phyloP scores from a whole-genome alignment of 2,888 invertebrate species.

The Hipparchia semele region DNA sequence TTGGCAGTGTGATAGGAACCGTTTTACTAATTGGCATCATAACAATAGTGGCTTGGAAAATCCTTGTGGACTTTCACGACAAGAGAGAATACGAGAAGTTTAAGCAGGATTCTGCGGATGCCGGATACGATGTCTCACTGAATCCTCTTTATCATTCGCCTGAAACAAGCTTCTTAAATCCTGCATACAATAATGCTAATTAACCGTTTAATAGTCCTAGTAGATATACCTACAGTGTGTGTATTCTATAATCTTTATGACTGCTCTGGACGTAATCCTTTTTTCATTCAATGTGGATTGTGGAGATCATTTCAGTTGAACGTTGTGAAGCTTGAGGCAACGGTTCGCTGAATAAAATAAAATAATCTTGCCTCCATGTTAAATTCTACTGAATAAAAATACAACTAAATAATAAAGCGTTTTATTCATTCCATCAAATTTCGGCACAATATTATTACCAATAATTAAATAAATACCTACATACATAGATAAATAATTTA shows the following conservation, averaged over 20 bases:
- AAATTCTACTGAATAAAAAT: not conserved
- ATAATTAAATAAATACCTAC: slow-evolving; percentile 40
- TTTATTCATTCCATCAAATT: slow-evolving; percentile 18
- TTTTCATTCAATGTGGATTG: too few species aligned
- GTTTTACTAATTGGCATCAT: slow-evolving; percentile 65
- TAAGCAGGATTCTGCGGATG: slow-evolving; percentile 49
- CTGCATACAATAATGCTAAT: slow-evolving; percentile 46
- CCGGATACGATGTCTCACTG: slow-evolving; percentile 51
- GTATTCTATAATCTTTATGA: too few species aligned
- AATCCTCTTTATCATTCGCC: slow-evolving; percentile 61
- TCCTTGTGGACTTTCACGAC: slow-evolving; percentile 61
- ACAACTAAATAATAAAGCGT: not conserved
- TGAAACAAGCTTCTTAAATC: slow-evolving; percentile 54
- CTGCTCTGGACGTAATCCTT: too few species aligned
- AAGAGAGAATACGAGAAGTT: slow-evolving; percentile 64
- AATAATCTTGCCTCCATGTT: not conserved
- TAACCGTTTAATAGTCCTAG: not conserved
- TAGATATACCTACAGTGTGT: too few species aligned
- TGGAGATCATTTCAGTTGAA: too few species aligned
- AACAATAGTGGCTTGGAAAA: slow-evolving; percentile 64
- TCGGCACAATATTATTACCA: slow-evolving; percentile 27
- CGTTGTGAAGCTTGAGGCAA: too few species aligned
- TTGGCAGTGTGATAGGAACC: slow-evolving; percentile 56
- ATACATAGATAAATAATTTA: slow-evolving; percentile 47
- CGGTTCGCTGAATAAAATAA: not conserved